Base-by-base conservation (phyloP, 2,888 invertebrate genomes). In the Cremastinae sp. region DNA sequence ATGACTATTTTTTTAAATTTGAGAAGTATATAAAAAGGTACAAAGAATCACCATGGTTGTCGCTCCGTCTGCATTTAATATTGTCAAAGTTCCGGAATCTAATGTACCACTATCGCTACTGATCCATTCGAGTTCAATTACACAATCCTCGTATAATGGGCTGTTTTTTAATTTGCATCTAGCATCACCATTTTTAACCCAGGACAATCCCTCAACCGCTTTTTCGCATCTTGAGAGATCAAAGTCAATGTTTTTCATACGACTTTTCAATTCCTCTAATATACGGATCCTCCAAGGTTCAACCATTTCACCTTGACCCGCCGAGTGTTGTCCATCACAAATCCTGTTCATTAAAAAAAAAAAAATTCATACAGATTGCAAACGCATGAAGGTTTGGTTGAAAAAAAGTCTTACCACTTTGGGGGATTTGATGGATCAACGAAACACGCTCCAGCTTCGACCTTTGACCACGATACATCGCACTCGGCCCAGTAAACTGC, bases 131-230 rank as follows among this genome's bases (percentile, higher is more conserved):
- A 96, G 90, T 84, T 96, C 96, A 61, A 96, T 91, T 74, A 95
- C 91, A 85, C 96, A 95, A 83, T 96, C 96, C 82, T 95, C 94
- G 86, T 92, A 93, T 41, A 91, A 90, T 71, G 91, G 86, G 39
- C 85, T 87, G 5, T 88, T 88, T 70, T 89, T 89, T 2, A 90
- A 78, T 78, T 88, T 87, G 71, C 94, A 93, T 83, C 95, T 93
- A 0, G 95, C 94, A 89, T 96, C 95, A 47, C 95, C 96, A 74
- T 94, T 94, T 84, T 96, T 95, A 0, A 95, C 93, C 96, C 97
- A 97, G 0, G 96, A 96, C 18, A 95, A 94, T 83, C 90, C 90
- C 90, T 96, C 96, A 62, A 96, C 92, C 22, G 96, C 96, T 84
- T 94, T 92, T 83, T 95, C 94, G 90, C 94, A 96, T 71, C 91